phyloP scores from a whole-genome alignment of 2,797 vertebrate genomes.

The Lophotriccus pileatus region DNA sequence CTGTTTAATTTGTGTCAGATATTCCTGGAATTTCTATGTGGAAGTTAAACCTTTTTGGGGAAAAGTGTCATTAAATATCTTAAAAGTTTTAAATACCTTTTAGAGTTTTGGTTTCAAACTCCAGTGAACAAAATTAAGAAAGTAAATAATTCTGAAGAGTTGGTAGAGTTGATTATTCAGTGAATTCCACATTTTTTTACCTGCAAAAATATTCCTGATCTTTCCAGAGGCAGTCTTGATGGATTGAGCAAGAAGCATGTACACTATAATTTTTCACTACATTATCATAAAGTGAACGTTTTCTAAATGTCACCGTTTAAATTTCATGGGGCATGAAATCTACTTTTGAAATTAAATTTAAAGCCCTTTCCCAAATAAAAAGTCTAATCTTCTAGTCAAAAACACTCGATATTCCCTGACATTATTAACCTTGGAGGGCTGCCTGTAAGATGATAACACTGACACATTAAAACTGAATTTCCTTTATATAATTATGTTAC shows the following conservation, averaged over 20 bases:
- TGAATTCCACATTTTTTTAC: constrained; percentile 30
- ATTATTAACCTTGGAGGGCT: constrained; percentile 71
- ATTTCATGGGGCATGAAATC: constrained; percentile 74
- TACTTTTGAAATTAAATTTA: constrained; percentile 75
- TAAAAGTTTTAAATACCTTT: not conserved
- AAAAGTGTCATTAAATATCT: not conserved
- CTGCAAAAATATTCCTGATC: constrained; percentile 35
- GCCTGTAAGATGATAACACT: constrained; percentile 66
- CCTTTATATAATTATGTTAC: constrained; percentile 62
- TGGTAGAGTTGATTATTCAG: constrained; percentile 14
- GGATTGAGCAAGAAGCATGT: constrained; percentile 44
- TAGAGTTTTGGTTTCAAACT: constrained; percentile 31
- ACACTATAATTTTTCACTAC: constrained; percentile 67
- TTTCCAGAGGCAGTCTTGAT: constrained; percentile 58
- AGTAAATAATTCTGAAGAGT: constrained; percentile 56
- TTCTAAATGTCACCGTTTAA: constrained; percentile 77
- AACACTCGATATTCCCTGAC: constrained; percentile 61
- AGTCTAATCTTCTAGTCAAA: constrained; percentile 70
- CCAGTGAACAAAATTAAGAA: not conserved
- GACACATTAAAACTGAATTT: constrained; percentile 67
- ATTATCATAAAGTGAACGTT: constrained; percentile 70
- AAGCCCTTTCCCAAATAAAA: constrained; percentile 66
- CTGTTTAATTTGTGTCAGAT: not conserved
- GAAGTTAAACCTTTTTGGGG: not conserved
- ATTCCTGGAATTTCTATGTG: not conserved